Base-by-base conservation (phyloP, 2,888 invertebrate species). In the Melinopterus prodromus region DNA sequence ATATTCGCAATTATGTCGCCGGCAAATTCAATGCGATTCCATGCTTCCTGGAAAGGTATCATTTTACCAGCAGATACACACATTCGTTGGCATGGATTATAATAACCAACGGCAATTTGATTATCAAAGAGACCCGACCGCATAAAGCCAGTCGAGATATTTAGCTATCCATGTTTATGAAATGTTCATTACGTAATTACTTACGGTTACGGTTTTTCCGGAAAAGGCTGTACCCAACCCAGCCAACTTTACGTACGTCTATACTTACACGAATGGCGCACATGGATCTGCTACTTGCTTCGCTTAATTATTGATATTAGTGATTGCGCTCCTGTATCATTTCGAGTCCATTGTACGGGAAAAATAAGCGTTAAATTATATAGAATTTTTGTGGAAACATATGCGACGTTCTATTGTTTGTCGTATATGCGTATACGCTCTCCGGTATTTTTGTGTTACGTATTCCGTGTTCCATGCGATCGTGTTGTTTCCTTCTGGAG, bases 241-340 rank as follows among this genome's bases (percentile, higher is more conserved):
- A n/a, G 12, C 36, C 74, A 35, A 74, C 16, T 26, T 26, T 26
- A 26, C 26, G 26, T 26, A 26, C 74, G 74, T 82, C 82, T 85
- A 84, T 86, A 86, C 86, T 87, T 88, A 88, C 88, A 88, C 87
- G 88, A 88, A 89, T 88, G 86, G 83, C 86, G 86, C 88, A 88
- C 85, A 88, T 88, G 88, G 87, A 87, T 87, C 88, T 88, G 87
- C 88, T 89, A 89, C 88, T 88, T 89, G 86, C 87, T 85, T 85
- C 84, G 83, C 85, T 85, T 89, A 89, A 89, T 89, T 89, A 89
- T 89, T 89, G 87, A 89, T 89, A 89, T 89, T 89, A 89, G 84
- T 76, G 79, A 76, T 71, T 70, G 78, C 87, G 86, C 88, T 88
- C 87, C 88, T 89, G 53, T 53, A 89, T 89, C 87, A 89, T 89